Evolutionary conservation across 2,888 invertebrate genomes (phyloP), one percentile per base, ranked within the genome.

Genomic region (Leptinotarsa juncta): DNA sequence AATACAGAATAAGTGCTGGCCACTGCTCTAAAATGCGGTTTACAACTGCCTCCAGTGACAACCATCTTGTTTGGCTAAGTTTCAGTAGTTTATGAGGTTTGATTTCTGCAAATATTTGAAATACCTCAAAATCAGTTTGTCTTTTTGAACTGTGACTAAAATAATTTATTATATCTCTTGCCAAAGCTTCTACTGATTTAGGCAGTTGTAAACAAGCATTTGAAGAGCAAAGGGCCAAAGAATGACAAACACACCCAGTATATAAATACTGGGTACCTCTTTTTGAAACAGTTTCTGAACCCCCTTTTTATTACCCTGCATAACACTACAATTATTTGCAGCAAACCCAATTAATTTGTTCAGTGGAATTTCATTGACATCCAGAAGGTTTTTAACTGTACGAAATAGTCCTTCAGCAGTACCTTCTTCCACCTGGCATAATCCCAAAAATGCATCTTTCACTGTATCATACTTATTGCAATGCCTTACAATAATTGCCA

Each of bases 61-160:
- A 77, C 84, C 85, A 85, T 65, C 82, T 76, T n/a, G 84, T 84
- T 70, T 82, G 82, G 42, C 81, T 76, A 16, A 80, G 76, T 57
- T 79, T 79, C 16, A 85, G 70, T 26, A 84, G 75, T 80, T 83
- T 83, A 66, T 83, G 82, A 1, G 80, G 80, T 76, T 82, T 79
- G 7, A 81, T 73, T 68, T 82, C 67, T 18, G 80, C 79, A 76
- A 83, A 83, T 23, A 67, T 71, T 74, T 84, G 84, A 73, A 81
- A 84, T 71, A 83, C 77, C 72, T 79, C 75, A 65, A 81, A 80
- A n/a, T 80, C 78, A 7, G 66, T 71, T 51, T 77, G 71, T 71
- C 83, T 73, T 79, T 85, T 85, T 42, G 78, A 71, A 75, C 85
- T 84, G 55, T 83, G 72, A 7, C 80, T 71, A 71, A 84, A 83